phyloP scores from a whole-genome alignment of 37 sponge, comb jelly and placozoan genomes.

The Cliona cf. orientalis region DNA sequence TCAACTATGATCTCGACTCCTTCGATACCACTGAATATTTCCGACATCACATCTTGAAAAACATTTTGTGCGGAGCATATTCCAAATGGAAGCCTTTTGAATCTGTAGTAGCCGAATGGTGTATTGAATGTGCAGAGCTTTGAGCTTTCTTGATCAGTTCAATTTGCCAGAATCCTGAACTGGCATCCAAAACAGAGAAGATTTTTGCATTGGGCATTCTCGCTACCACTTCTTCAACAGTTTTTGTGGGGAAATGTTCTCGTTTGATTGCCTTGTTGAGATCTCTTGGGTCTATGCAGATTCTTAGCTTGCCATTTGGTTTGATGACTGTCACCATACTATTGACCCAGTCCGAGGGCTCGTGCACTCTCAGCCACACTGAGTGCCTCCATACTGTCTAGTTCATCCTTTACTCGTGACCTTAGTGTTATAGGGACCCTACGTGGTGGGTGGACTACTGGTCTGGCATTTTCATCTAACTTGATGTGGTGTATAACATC shows the following conservation, averaged over 20 bases:
- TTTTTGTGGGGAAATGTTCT: slow-evolving; percentile 43
- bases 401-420: slow-evolving; percentile 22
- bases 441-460: slow-evolving; percentile 38
- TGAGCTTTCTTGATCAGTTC: slow-evolving; percentile 16
- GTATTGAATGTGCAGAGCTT: slow-evolving; percentile 57
- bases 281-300: slow-evolving; percentile 54
- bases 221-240: slow-evolving; percentile 45
- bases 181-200: slow-evolving; percentile 58
- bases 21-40: slow-evolving; percentile 29
- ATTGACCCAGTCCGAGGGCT: slow-evolving; percentile 66
- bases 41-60: slow-evolving; percentile 27
- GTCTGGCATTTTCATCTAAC: neutral
- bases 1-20: slow-evolving; percentile 32
- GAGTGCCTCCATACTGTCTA: slow-evolving; percentile 34
- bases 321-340: slow-evolving; percentile 36
- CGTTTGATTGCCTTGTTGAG: slow-evolving; percentile 60
- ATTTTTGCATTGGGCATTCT: slow-evolving; percentile 39
- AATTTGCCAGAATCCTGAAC: slow-evolving; percentile 60
- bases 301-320: slow-evolving; percentile 48
- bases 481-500: slow-evolving; percentile 14
- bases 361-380: slow-evolving; percentile 43
- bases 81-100: no score
- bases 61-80: slow-evolving; percentile 26
- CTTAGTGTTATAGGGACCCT: slow-evolving; percentile 40
- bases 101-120: no score